A percentile compares a stretch with the other conserved stretches of the same genome.
Conservation (phyloP, 2,113 vertebrate species). For the Piliocolobus tephrosceles region DNA sequence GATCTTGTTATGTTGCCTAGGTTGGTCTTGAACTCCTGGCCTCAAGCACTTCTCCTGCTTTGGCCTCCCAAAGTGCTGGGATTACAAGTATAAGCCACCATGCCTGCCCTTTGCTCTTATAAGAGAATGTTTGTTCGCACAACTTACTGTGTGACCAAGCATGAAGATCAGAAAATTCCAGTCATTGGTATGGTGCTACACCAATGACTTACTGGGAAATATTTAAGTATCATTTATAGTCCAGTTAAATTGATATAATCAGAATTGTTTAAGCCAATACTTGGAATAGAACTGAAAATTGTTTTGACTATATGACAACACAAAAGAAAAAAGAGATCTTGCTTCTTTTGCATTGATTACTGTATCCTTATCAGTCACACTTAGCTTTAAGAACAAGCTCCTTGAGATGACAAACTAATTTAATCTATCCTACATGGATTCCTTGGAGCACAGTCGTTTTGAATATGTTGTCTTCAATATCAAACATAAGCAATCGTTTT, state of each 20-base stretch:
- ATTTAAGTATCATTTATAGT: background rate
- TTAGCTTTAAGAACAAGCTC: slow-evolving; percentile 6
- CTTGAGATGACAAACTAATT: background rate
- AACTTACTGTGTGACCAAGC: too few species aligned
- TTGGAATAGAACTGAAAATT: slow-evolving; percentile 8
- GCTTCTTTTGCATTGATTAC: background rate
- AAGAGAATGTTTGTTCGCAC: too few species aligned
- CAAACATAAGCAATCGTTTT: background rate
- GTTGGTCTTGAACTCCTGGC: too few species aligned
- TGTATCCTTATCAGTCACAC: background rate
- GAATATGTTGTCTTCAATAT: background rate
- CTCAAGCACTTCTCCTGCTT: too few species aligned
- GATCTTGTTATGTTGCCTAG: too few species aligned
- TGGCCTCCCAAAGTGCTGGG: too few species aligned
- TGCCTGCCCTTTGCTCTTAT: background rate
- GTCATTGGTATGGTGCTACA: background rate
- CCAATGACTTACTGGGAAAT: background rate
- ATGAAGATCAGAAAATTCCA: too few species aligned
- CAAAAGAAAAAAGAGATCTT: background rate
- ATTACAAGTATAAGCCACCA: too few species aligned
- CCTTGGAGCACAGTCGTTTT: background rate
- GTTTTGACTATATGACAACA: background rate
- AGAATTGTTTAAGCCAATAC: background rate
- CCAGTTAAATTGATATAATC: background rate
- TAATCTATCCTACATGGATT: background rate